Percentiles rank a stretch among this genome's conserved stretches.
Evolutionary conservation across 1,140 invertebrate genomes (phyloP).

Genomic region (Cotesia typhae): DNA sequence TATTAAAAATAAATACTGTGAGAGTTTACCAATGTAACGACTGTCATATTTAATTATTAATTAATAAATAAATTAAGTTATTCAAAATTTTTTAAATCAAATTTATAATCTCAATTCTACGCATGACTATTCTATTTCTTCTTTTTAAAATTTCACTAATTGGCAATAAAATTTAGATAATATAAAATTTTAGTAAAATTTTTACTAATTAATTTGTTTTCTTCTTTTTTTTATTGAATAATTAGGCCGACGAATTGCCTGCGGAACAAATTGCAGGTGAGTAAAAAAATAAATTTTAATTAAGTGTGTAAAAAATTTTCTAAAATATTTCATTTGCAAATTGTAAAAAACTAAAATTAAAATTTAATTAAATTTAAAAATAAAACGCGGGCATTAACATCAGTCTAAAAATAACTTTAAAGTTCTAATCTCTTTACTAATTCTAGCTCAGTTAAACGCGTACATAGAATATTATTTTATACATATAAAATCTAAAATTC

Average conservation of each 20-base stretch:
- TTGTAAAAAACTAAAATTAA: neutral
- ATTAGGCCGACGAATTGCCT: constrained; percentile 71
- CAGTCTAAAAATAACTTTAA: too few species aligned
- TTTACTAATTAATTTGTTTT: neutral
- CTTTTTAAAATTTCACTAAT: neutral
- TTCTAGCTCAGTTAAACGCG: neutral
- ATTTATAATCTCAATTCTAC: too few species aligned
- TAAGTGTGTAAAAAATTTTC: too few species aligned
- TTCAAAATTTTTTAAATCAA: too few species aligned
- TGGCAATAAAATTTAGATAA: constrained; percentile 1
- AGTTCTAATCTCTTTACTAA: too few species aligned
- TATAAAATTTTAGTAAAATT: neutral
- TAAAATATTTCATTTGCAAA: too few species aligned
- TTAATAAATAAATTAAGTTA: too few species aligned
- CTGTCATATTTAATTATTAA: neutral
- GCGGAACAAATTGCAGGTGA: constrained; percentile 71
- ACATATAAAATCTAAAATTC: too few species aligned
- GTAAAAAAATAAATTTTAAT: constrained; percentile 38
- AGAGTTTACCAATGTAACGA: constrained; percentile 5
- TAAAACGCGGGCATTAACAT: too few species aligned
- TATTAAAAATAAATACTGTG: too few species aligned
- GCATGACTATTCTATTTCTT: constrained; percentile 3
- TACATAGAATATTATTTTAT: too few species aligned
- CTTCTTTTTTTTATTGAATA: neutral
- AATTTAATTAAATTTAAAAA: neutral